These are phyloP conservation scores for Eleutherodactylus coqui DNA, from an alignment of 2,797 vertebrate genomes.

Conservation along the genomic window DNA sequence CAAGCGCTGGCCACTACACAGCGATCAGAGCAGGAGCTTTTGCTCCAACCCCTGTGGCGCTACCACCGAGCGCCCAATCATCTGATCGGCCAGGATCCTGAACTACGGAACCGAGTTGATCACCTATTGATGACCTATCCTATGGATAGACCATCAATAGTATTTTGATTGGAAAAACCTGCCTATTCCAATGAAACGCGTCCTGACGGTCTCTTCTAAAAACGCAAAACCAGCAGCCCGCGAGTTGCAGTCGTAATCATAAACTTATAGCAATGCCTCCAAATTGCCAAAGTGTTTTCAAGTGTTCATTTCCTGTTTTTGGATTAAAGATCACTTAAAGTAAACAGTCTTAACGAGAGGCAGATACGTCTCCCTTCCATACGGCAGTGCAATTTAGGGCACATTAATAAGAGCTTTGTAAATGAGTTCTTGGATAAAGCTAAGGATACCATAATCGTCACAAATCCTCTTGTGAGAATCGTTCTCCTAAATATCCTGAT, in stretches of 20 bases:
- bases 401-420: slow-evolving; percentile 77
- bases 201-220: neutral
- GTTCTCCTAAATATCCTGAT: slow-evolving; percentile 63
- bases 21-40: too few species aligned
- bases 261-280: slow-evolving; percentile 13
- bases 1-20: too few species aligned
- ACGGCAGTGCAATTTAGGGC: slow-evolving; percentile 73
- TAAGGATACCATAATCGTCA: slow-evolving; percentile 75
- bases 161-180: too few species aligned
- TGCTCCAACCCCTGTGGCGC: too few species aligned
- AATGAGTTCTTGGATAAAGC: slow-evolving; percentile 78
- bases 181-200: neutral
- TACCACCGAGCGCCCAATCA: too few species aligned
- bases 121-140: too few species aligned
- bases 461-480: slow-evolving; percentile 75
- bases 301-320: slow-evolving; percentile 52
- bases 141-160: too few species aligned
- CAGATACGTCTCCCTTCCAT: slow-evolving; percentile 55
- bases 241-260: slow-evolving; percentile 30
- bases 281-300: slow-evolving; percentile 45
- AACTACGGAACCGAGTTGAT: too few species aligned
- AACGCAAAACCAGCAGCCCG: neutral
- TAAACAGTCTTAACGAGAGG: slow-evolving; percentile 63
- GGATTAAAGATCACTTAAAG: slow-evolving; percentile 56
- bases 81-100: too few species aligned